Conservation (phyloP, 2,797 vertebrate species). For the Tragelaphus oryx region DNA sequence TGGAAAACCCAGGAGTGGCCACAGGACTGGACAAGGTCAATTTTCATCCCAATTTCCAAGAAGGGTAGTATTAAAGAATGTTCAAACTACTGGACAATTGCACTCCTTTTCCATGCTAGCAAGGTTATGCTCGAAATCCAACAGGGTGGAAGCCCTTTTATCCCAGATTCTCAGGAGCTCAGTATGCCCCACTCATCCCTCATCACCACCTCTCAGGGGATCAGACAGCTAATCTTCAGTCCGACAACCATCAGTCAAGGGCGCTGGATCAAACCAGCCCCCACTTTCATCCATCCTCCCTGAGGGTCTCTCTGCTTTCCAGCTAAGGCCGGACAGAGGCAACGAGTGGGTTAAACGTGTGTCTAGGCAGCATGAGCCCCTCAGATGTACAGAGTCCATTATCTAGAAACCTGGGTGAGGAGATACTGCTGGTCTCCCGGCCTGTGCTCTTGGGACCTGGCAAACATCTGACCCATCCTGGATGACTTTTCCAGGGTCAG, state of each 20-base stretch:
- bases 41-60: background rate
- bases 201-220: background rate
- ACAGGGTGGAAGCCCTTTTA: background rate
- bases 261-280: background rate
- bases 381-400: background rate
- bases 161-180: background rate
- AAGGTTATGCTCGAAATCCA: background rate
- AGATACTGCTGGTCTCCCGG: constrained; percentile 27
- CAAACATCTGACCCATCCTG: constrained; percentile 13
- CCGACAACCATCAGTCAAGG: background rate
- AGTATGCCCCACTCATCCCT: background rate
- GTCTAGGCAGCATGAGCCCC: background rate
- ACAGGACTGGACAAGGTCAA: background rate
- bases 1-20: background rate
- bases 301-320: background rate
- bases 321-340: background rate
- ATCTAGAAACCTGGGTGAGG: background rate
- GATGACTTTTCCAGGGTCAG: constrained; percentile 66
- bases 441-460: background rate
- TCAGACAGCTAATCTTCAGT: background rate
- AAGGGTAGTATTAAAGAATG: background rate
- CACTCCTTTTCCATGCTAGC: background rate
- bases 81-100: background rate
- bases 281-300: fast-evolving
- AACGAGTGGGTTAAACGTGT: fast-evolving